Base-by-base conservation (phyloP, 2,888 invertebrate genomes). In the Rhagonycha fulva region DNA sequence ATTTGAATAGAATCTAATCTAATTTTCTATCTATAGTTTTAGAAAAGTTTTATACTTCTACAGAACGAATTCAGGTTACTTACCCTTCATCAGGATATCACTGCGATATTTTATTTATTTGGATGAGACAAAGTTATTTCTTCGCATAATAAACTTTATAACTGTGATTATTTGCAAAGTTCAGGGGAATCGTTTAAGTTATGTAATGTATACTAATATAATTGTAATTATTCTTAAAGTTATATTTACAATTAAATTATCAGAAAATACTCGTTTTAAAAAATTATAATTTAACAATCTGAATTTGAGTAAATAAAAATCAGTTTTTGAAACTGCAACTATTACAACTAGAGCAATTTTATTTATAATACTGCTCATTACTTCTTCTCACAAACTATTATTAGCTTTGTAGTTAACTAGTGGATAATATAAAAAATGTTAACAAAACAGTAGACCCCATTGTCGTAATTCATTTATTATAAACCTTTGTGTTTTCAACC, bases 391-490 rank as follows among this genome's bases (percentile, higher is more conserved):
- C 47, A 47, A 47, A 47, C 47, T 47, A 2, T n/a, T 47, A 47
- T 47, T 47, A n/a, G n/a, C 47, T 47, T n/a, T 47, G n/a, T 47
- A 47, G 47, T 47, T 47, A 47, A 7, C 47, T 47, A 9, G n/a
- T n/a, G 12, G 47, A 47, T 47, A 47, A 47, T 47, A 47, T 47
- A 47, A 47, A 47, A 47, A 47, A 47, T n/a, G 47, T 47, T 47
- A 47, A 47, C 47, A 47, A 68, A 75, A 75, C 75, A 75, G 75
- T 68, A 75, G 75, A 67, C 68, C 47, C n/a, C 47, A 47, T 47
- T 47, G 75, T 62, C 67, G 32, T 71, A 61, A 71, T 70, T 61
- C 67, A 75, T 75, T 71, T 68, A 75, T 75, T 71, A 75, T 75
- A 71, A 70, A 66, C 75, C 68, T 47, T 23, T 62, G 67, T 62